Conservation (phyloP, 2,888 invertebrate species). For the Pammene aurita region DNA sequence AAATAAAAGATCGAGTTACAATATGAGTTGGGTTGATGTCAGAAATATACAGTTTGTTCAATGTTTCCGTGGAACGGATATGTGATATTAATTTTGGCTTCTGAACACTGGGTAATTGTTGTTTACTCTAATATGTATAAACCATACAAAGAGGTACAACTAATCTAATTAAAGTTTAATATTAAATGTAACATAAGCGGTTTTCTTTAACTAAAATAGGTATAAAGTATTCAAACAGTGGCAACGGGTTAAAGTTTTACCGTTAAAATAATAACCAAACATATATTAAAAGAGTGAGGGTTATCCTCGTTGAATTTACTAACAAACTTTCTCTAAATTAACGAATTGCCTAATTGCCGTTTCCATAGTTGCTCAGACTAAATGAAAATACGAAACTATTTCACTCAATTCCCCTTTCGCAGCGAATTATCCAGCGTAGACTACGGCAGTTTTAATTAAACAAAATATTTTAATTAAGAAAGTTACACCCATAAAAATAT, state of each 20-base stretch:
- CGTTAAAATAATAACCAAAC: no score
- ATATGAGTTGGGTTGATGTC: slow-evolving; percentile 7
- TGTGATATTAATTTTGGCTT: neutral
- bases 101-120: neutral
- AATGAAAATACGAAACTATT: slow-evolving; percentile 39
- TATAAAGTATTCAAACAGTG: no score
- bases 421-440: slow-evolving; percentile 29
- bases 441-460: slow-evolving; percentile 67
- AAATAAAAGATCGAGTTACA: slow-evolving; percentile 14
- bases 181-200: no score
- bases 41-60: neutral
- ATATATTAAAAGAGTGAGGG: no score
- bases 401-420: slow-evolving; percentile 12
- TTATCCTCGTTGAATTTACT: neutral
- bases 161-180: no score
- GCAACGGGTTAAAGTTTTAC: no score
- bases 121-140: neutral
- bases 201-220: no score
- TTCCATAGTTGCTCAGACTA: slow-evolving; percentile 25
- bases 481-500: slow-evolving; percentile 61
- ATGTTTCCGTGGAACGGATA: neutral
- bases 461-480: slow-evolving; percentile 71
- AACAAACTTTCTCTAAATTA: neutral
- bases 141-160: no score
- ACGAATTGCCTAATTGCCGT: slow-evolving; percentile 17